Evolutionary conservation across 2,888 invertebrate genomes (phyloP).

Genomic region (Epinotia brunnichana): DNA sequence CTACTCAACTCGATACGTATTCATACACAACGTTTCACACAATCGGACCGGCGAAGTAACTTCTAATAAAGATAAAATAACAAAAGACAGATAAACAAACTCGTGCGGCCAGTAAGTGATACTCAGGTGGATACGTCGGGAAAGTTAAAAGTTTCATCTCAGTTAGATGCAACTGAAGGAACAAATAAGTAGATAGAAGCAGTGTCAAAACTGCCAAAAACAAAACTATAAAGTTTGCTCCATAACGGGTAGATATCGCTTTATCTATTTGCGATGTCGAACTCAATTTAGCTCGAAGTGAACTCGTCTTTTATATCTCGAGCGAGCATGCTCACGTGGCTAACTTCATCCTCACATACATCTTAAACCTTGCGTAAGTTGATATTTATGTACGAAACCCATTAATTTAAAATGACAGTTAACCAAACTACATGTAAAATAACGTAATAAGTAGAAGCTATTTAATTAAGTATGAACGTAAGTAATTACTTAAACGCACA

Average conservation of each 20-base stretch:
- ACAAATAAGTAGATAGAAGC: slow-evolving; percentile 82
- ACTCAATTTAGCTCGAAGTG: slow-evolving; percentile 74
- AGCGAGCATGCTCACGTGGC: slow-evolving; percentile 41
- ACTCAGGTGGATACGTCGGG: slow-evolving; percentile 71
- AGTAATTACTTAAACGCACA: slow-evolving; percentile 65
- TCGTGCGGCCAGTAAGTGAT: slow-evolving; percentile 67
- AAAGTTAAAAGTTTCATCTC: slow-evolving; percentile 79
- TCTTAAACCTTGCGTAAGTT: not conserved
- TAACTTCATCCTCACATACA: slow-evolving; percentile 3
- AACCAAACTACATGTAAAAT: slow-evolving; percentile 48
- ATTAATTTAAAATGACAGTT: slow-evolving; percentile 18
- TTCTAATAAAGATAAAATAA: slow-evolving; percentile 51
- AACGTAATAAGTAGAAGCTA: slow-evolving; percentile 52
- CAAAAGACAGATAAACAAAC: slow-evolving; percentile 64
- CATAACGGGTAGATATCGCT: slow-evolving; percentile 78
- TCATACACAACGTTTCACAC: slow-evolving; percentile 37
- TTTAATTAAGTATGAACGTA: slow-evolving; percentile 62
- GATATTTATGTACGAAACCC: slow-evolving; percentile 10
- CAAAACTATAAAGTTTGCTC: slow-evolving; percentile 84
- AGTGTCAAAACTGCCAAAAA: slow-evolving; percentile 84
- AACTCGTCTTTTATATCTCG: slow-evolving; percentile 66
- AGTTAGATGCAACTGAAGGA: slow-evolving; percentile 76
- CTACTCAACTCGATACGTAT: not conserved
- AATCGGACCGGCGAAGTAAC: slow-evolving; percentile 41
- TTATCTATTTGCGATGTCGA: slow-evolving; percentile 81